Percentiles rank a stretch among this genome's conserved stretches.
Conservation (phyloP, 2,113 vertebrate genomes). For the Microtus richardsoni region DNA sequence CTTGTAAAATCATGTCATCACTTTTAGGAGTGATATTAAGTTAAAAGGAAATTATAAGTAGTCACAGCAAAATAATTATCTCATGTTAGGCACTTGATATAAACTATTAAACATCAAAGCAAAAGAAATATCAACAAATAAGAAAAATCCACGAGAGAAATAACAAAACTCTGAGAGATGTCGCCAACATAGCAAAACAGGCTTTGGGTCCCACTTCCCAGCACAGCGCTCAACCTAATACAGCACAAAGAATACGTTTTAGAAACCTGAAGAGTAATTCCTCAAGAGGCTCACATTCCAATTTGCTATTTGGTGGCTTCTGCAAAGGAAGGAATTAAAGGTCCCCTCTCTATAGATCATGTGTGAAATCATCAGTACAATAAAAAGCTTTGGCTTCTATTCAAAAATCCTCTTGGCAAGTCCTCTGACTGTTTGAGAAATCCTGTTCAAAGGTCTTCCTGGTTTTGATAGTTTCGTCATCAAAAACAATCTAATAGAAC, state of each 20-base stretch:
- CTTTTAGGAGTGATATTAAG: neutral
- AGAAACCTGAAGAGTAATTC: neutral
- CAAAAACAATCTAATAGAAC: slow-evolving; percentile 64
- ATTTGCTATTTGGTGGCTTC: neutral
- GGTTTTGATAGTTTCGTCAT: slow-evolving; percentile 70
- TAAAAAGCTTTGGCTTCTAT: slow-evolving; percentile 55
- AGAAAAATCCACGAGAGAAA: neutral
- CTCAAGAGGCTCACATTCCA: neutral
- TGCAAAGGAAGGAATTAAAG: slow-evolving; percentile 49
- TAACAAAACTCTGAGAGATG: neutral
- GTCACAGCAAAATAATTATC: neutral
- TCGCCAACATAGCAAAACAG: neutral
- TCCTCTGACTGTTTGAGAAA: slow-evolving; percentile 52
- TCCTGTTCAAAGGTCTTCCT: slow-evolving; percentile 68
- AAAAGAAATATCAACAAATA: neutral
- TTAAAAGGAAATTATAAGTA: neutral
- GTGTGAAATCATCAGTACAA: slow-evolving; percentile 42
- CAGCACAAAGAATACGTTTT: neutral
- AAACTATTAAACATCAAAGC: neutral
- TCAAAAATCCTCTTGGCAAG: slow-evolving; percentile 49
- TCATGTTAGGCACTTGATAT: neutral
- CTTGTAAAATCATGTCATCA: neutral
- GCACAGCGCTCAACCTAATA: neutral
- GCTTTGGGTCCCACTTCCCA: neutral
- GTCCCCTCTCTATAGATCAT: neutral